Evolutionary conservation across 2,888 invertebrate species (phyloP), one percentile per base, ranked within the genome.

Genomic region (Girardia tigrina): DNA sequence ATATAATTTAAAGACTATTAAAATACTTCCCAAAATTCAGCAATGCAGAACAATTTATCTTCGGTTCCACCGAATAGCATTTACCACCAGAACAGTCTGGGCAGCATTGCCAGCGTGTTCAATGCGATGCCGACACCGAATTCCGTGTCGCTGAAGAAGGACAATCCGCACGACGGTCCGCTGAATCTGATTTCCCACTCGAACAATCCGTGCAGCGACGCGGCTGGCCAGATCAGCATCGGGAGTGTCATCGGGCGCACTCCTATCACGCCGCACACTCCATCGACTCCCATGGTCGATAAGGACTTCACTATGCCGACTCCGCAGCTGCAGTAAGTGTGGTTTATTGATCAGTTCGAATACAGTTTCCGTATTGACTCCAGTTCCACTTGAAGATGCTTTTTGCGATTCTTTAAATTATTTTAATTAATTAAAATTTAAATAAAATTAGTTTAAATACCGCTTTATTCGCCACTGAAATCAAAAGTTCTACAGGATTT

Each of bases 321-420:
- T 14, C 95, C 95, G 27, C 92, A 93, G 82, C 85, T 93, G 82
- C 93, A 93, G 91, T 92, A 81, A 81, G 84, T 80, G 14, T 20
- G 42, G 16, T 42, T 42, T 42, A 16, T 42, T 16, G 14, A 42
- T 42, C 14, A 42, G 42, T 12, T 42, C 20, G 42, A 42, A n/a
- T 42, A 14, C 42, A n/a, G 16, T 42, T 12, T 12, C 42, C 20
- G 42, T 42, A 42, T 42, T 42, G n/a, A 14, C 12, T 16, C 20
- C 12, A 42, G 42, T 42, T 42, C 20, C 12, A 42, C 12, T 42
- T 42, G n/a, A 42, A 16, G 42, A 42, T 42, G 16, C 20, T 12
- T 42, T 42, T n/a, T n/a, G n/a, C n/a, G n/a, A n/a, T n/a, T n/a
- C n/a, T n/a, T n/a, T n/a, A n/a, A n/a, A n/a, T n/a, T n/a, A n/a